Evolutionary conservation across 2,888 invertebrate species (phyloP).

Genomic region (Eulithis testata): DNA sequence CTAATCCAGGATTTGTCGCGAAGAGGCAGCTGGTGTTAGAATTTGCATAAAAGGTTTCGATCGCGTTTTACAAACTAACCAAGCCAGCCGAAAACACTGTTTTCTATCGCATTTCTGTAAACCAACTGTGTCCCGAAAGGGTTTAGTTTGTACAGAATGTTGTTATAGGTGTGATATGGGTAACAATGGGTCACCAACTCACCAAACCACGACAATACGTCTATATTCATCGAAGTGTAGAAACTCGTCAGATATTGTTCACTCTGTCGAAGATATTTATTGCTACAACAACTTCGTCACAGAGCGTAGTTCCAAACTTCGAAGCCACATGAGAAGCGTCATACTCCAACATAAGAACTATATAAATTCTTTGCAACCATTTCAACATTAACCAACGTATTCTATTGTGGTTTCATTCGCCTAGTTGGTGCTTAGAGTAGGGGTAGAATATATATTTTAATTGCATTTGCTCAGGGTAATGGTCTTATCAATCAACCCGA

Average conservation of each 20-base stretch:
- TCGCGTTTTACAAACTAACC: slow-evolving; percentile 1
- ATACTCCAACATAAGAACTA: neutral
- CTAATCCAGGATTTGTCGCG: slow-evolving; percentile 6
- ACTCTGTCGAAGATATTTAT: slow-evolving; percentile 15
- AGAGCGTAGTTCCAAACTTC: slow-evolving; percentile 6
- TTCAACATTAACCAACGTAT: too few species aligned
- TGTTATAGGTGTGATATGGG: neutral
- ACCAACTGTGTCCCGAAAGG: neutral
- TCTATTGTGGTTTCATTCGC: slow-evolving; percentile 4
- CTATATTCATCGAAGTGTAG: neutral
- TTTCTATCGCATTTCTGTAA: too few species aligned
- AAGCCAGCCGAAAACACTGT: neutral
- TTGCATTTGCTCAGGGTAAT: too few species aligned
- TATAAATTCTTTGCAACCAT: too few species aligned
- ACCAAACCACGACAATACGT: too few species aligned
- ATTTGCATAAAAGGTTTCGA: slow-evolving; percentile 20
- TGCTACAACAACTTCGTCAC: slow-evolving; percentile 9
- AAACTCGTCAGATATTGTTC: slow-evolving; percentile 4
- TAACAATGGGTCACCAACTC: neutral
- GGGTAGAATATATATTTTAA: too few species aligned
- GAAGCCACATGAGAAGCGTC: slow-evolving; percentile 14
- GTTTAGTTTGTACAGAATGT: neutral
- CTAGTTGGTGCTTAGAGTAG: neutral
- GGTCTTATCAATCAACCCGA: too few species aligned
- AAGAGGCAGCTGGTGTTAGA: slow-evolving; percentile 2